Percentiles rank a stretch among this genome's conserved stretches.
Conservation (phyloP, 2,888 invertebrate genomes). For the Tipula confusa region DNA sequence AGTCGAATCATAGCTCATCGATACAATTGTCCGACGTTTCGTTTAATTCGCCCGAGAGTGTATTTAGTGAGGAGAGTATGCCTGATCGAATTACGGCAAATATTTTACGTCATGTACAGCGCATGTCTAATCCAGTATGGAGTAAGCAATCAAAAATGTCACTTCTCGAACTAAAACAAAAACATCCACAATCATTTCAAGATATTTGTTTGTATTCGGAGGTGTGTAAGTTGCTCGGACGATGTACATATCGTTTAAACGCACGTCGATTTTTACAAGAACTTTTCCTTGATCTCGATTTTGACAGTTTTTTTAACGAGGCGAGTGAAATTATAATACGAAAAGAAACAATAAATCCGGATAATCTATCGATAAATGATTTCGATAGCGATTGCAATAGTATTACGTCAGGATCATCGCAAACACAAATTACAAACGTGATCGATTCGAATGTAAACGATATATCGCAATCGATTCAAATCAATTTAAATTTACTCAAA, state of each 20-base stretch:
- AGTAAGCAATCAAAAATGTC: conserved; percentile 77
- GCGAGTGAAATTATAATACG: conserved; percentile 52
- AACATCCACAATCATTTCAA: conserved; percentile 68
- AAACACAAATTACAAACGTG: neutral
- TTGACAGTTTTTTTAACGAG: conserved; percentile 58
- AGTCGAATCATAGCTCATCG: conserved; percentile 39
- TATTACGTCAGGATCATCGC: neutral
- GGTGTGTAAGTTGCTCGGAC: conserved; percentile 72
- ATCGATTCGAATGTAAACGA: neutral
- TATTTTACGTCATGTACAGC: conserved; percentile 67
- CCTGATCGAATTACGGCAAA: conserved; percentile 46
- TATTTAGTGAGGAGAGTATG: conserved; percentile 47
- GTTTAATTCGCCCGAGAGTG: conserved; percentile 50
- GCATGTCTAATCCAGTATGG: conserved; percentile 73
- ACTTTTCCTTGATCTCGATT: conserved; percentile 80
- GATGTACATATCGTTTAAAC: conserved; percentile 74
- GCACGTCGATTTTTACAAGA: conserved; percentile 89
- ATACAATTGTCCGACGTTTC: conserved; percentile 45
- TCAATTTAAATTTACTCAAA: conserved; percentile 30
- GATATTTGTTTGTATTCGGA: conserved; percentile 92
- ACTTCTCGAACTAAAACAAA: conserved; percentile 69
- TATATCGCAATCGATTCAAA: neutral
- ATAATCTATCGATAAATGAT: conserved; percentile 31
- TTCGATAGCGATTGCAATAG: neutral
- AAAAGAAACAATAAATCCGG: conserved; percentile 38